Evolutionary conservation across 2,113 vertebrate species (phyloP).

Genomic region (Hippocampus abdominalis): DNA sequence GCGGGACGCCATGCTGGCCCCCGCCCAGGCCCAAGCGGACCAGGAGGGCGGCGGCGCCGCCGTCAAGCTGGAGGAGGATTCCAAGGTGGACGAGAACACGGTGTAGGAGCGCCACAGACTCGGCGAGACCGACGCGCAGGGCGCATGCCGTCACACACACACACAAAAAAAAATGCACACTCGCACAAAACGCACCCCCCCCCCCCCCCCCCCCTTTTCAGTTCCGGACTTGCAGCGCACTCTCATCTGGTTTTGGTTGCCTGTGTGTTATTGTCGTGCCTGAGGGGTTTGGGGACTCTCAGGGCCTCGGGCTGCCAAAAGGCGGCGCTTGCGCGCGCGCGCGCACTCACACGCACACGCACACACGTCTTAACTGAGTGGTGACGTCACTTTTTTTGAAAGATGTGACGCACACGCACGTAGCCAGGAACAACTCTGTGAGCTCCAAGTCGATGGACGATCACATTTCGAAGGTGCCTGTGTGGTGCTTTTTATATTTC

Average conservation of each 20-base stretch:
- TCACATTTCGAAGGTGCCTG: neutral
- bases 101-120: slow-evolving; percentile 44
- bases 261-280: slow-evolving; percentile 34
- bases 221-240: neutral
- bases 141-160: slow-evolving; percentile 3
- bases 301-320: slow-evolving; percentile 23
- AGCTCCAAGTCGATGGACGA: slow-evolving; percentile 20
- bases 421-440: slow-evolving; percentile 8
- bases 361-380: neutral
- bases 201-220: neutral
- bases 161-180: no score
- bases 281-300: slow-evolving; percentile 28
- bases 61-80: slow-evolving; percentile 59
- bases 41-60: slow-evolving; percentile 23
- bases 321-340: no score
- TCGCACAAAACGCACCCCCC: no score
- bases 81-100: slow-evolving; percentile 62
- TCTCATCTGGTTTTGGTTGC: neutral
- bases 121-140: neutral
- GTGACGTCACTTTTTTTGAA: neutral
- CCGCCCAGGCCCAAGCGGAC: slow-evolving; percentile 22
- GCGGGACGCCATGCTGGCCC: slow-evolving; percentile 45
- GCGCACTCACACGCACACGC: neutral
- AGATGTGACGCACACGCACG: neutral
- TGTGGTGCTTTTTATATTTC: slow-evolving; percentile 4